Percentiles rank a stretch among this genome's conserved stretches.
Conservation (phyloP, 2,113 vertebrate genomes). For the Muntiacus reevesi region DNA sequence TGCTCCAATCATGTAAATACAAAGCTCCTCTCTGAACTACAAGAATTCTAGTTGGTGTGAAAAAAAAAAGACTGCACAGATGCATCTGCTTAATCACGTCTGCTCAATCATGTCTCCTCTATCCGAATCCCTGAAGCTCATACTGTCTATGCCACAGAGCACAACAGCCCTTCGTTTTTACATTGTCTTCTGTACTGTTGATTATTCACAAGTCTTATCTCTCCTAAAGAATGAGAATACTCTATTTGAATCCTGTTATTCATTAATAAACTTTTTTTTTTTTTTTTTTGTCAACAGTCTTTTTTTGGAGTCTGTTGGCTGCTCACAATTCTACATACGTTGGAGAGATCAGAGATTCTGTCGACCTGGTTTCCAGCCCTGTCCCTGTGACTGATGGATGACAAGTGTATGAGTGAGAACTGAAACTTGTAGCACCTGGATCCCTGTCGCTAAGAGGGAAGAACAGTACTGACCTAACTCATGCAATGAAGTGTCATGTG, state of each 20-base stretch:
- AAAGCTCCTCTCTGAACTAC: neutral
- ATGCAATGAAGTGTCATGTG: neutral
- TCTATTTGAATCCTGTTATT: neutral
- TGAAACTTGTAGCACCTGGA: neutral
- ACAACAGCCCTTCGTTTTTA: neutral
- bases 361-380: neutral
- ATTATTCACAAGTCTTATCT: neutral
- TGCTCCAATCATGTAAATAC: neutral
- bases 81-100: fast-evolving
- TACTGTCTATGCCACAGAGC: fast-evolving
- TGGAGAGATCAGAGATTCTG: neutral
- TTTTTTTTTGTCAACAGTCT: neutral
- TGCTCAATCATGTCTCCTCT: fast-evolving
- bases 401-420: neutral
- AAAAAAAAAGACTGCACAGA: neutral
- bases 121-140: neutral
- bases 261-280: neutral
- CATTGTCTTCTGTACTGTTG: neutral
- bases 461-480: neutral
- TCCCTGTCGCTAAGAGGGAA: neutral
- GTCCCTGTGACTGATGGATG: neutral
- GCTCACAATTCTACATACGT: neutral
- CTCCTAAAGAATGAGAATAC: neutral
- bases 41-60: neutral
- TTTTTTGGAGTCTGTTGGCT: neutral